Percentiles rank a stretch among this genome's conserved stretches.
These are phyloP conservation scores for Drosophila birchii DNA, from an alignment of 2,888 invertebrate genomes.

Conservation along the genomic window DNA sequence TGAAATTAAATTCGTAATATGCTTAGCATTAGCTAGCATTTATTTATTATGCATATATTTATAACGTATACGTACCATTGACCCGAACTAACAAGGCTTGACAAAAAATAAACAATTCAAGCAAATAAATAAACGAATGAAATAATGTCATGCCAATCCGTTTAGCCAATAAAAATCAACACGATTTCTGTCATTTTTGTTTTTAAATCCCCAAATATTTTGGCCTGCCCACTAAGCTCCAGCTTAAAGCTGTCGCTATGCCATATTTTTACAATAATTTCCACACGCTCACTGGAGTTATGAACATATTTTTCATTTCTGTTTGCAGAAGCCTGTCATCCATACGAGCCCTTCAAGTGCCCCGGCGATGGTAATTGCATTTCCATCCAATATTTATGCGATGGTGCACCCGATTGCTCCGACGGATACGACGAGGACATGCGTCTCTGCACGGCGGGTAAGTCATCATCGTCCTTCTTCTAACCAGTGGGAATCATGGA, in stretches of 20 bases:
- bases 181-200: background rate
- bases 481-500: background rate
- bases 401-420: slow-evolving; percentile 96
- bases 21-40: background rate
- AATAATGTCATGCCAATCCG: slow-evolving; percentile 39
- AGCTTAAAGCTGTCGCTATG: slow-evolving; percentile 10
- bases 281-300: background rate
- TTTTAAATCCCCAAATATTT: slow-evolving; percentile 16
- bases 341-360: slow-evolving; percentile 98
- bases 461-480: slow-evolving; percentile 64
- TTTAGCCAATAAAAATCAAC: slow-evolving; percentile 34
- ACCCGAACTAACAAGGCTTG: slow-evolving; percentile 2
- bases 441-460: slow-evolving; percentile 97
- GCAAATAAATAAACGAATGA: slow-evolving; percentile 15
- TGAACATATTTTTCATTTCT: slow-evolving; percentile 7
- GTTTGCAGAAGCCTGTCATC: slow-evolving; percentile 91
- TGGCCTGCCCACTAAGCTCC: background rate
- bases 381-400: slow-evolving; percentile 98
- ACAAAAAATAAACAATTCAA: slow-evolving; percentile 5
- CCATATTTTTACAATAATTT: slow-evolving; percentile 10
- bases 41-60: background rate
- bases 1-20: background rate
- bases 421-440: slow-evolving; percentile 98
- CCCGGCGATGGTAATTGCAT: slow-evolving; percentile 97
- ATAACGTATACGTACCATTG: slow-evolving; percentile 6